phyloP scores from a whole-genome alignment of 2,797 vertebrate genomes.

The Gymnothorax javanicus region DNA sequence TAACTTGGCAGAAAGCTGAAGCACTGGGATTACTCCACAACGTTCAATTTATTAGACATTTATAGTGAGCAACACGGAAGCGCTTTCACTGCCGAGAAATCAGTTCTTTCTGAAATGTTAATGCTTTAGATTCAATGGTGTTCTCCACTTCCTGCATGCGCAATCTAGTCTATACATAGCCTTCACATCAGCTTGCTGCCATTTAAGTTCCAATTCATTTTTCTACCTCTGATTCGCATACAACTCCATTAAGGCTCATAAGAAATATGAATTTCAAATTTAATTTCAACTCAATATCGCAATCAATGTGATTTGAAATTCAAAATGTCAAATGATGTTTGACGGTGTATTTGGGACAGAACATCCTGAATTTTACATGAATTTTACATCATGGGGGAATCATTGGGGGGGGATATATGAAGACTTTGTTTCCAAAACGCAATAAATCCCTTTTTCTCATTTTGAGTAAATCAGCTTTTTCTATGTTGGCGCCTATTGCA shows the following conservation, averaged over 20 bases:
- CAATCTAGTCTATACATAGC: neutral
- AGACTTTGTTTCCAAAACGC: too few relatives aligned
- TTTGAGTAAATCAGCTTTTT: too few relatives aligned
- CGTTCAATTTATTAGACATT: conserved; percentile 6
- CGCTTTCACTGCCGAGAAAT: neutral
- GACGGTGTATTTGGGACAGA: neutral
- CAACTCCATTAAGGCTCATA: neutral
- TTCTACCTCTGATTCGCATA: neutral
- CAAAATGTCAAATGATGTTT: neutral
- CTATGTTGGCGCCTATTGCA: too few relatives aligned
- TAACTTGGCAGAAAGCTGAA: neutral
- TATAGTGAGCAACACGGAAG: neutral
- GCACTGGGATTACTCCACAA: neutral
- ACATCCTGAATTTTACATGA: neutral
- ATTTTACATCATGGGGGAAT: neutral
- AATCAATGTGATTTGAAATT: neutral
- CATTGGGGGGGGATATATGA: too few relatives aligned
- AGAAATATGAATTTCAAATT: neutral
- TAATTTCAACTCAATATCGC: neutral
- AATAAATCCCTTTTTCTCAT: too few relatives aligned
- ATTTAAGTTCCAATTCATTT: neutral
- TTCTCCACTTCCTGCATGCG: neutral
- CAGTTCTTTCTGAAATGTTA: neutral
- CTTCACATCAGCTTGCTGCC: neutral
- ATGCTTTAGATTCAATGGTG: neutral